phyloP scores from a whole-genome alignment of 2,797 vertebrate species.

The Cryptoblepharus egeriae region DNA sequence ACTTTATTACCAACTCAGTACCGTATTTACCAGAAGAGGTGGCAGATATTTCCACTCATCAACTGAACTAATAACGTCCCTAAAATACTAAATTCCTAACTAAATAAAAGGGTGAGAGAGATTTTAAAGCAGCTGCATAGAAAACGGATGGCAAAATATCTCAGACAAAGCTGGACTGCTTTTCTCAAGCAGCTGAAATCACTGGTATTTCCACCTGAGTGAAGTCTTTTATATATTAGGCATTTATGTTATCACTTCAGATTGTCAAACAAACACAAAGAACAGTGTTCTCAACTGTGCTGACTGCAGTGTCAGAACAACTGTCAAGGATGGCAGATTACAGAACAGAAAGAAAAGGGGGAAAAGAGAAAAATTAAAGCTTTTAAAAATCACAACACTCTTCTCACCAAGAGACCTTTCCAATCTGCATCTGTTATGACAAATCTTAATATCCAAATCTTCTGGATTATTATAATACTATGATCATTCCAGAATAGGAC shows the following conservation, averaged over 20 bases:
- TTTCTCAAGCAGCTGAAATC: neutral
- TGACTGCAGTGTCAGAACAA: neutral
- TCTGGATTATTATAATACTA: constrained; percentile 53
- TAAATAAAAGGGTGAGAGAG: neutral
- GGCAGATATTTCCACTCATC: neutral
- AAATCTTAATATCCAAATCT: constrained; percentile 50
- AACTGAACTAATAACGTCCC: neutral
- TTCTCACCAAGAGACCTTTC: constrained; percentile 37
- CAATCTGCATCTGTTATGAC: constrained; percentile 57
- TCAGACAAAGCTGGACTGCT: neutral
- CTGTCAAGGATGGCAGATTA: constrained; percentile 18
- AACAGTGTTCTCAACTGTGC: neutral
- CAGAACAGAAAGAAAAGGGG: neutral
- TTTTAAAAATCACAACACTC: neutral
- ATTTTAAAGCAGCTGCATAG: neutral
- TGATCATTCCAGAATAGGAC: constrained; percentile 47
- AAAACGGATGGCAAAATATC: neutral
- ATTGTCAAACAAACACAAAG: constrained; percentile 6
- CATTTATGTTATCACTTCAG: constrained; percentile 11
- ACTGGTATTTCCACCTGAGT: neutral
- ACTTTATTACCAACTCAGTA: neutral
- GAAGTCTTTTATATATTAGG: constrained; percentile 10
- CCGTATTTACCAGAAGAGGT: constrained; percentile 1
- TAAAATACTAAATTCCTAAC: no score
- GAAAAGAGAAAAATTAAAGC: neutral